Conservation (phyloP, 1,140 invertebrate genomes). For the Drosophila varians region DNA sequence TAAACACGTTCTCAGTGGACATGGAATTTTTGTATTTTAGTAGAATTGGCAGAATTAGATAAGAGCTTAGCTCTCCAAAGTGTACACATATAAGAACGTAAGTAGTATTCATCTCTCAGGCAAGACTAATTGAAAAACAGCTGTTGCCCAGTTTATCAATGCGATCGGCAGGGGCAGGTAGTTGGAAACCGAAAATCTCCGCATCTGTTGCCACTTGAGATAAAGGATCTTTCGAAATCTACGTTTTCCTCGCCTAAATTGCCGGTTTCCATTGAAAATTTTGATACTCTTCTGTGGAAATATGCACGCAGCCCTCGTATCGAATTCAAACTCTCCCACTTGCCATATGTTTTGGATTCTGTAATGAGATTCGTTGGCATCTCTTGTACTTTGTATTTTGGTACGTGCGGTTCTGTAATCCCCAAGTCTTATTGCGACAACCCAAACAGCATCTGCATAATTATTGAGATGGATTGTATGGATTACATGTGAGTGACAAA, state of each 20-base stretch:
- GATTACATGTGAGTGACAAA: constrained; percentile 42
- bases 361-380: constrained; percentile 22
- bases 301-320: constrained; percentile 6
- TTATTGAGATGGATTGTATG: constrained; percentile 18
- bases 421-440: constrained; percentile 41
- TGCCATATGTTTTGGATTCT: constrained; percentile 27
- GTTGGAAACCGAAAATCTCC: constrained; percentile 4
- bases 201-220: constrained; percentile 48
- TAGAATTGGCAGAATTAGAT: constrained; percentile 15
- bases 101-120: constrained; percentile 6
- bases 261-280: constrained; percentile 21
- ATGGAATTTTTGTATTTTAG: constrained; percentile 5
- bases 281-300: constrained; percentile 23
- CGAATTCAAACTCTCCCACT: constrained; percentile 19
- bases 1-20: constrained; percentile 54
- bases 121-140: constrained; percentile 41
- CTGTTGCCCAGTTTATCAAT: constrained; percentile 24
- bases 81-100: too few species aligned
- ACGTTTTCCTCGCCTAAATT: constrained; percentile 27
- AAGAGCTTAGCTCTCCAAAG: constrained; percentile 6
- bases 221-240: constrained; percentile 38
- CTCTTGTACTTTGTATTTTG: background rate
- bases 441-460: constrained; percentile 27
- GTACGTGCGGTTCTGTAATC: constrained; percentile 42
- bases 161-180: constrained; percentile 31